A percentile compares a stretch with the other conserved stretches of the same genome.
These are phyloP conservation scores for Epirrhoe alternata DNA, from an alignment of 2,888 invertebrate genomes.

Conservation along the genomic window DNA sequence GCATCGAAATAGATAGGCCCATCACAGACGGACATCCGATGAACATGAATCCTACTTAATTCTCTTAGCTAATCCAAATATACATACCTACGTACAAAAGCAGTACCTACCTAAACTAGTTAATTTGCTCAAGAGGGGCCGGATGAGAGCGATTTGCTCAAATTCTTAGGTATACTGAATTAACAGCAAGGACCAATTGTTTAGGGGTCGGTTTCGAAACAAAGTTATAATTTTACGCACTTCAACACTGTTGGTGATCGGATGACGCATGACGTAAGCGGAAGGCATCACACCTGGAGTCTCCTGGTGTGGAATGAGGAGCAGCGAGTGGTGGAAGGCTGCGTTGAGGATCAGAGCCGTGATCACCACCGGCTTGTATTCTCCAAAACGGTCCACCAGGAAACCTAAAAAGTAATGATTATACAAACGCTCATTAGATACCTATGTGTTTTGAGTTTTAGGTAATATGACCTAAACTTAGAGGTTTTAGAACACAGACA, in stretches of 20 bases:
- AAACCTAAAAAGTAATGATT: constrained; percentile 84
- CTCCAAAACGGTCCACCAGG: constrained; percentile 94
- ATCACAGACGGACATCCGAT: constrained; percentile 53
- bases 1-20: constrained; percentile 37
- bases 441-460: no score
- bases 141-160: constrained; percentile 83
- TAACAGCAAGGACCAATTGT: constrained; percentile 63
- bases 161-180: constrained; percentile 78
- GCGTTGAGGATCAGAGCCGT: constrained; percentile 91
- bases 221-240: constrained; percentile 68
- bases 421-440: constrained; percentile 23
- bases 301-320: constrained; percentile 92
- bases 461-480: background rate
- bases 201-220: constrained; percentile 62
- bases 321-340: constrained; percentile 91
- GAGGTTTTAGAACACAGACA: constrained; percentile 40
- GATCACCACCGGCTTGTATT: constrained; percentile 93
- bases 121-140: constrained; percentile 77
- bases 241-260: constrained; percentile 89
- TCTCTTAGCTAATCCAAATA: constrained; percentile 76
- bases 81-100: constrained; percentile 65
- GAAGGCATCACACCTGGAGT: constrained; percentile 90
- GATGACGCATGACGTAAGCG: constrained; percentile 91
- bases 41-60: constrained; percentile 75
- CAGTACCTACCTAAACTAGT: constrained; percentile 64